phyloP scores from a whole-genome alignment of 2,888 invertebrate genomes.

The Eudasyphora cyanicolor region DNA sequence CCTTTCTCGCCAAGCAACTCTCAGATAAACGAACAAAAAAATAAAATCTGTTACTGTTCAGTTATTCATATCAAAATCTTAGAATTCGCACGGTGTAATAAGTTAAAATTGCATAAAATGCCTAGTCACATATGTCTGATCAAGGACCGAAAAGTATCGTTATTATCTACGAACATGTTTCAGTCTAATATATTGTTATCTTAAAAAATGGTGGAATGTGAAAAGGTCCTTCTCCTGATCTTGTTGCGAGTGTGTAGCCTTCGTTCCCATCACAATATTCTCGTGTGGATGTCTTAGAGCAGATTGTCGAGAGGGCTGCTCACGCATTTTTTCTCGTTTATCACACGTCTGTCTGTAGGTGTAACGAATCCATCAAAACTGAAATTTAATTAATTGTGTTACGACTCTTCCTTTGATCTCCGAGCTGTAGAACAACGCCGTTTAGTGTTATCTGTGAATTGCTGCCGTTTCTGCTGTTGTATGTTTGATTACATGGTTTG shows the following conservation, averaged over 20 bases:
- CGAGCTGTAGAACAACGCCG: not conserved
- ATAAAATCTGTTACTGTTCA: too few species aligned
- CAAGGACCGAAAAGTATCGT: constrained; percentile 13
- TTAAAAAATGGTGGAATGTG: not conserved
- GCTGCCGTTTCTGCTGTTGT: constrained; percentile 33
- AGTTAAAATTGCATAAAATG: too few species aligned
- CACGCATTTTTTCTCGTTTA: constrained; percentile 58
- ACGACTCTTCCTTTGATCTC: constrained; percentile 60
- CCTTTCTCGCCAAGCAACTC: too few species aligned
- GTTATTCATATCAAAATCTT: too few species aligned
- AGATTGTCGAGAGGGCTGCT: not conserved
- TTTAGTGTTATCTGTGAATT: constrained; percentile 35
- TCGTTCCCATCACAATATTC: not conserved
- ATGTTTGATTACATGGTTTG: constrained; percentile 56
- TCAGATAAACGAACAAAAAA: too few species aligned
- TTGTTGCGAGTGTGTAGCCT: constrained; percentile 7
- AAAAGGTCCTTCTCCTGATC: constrained; percentile 12
- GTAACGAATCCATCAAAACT: constrained; percentile 70
- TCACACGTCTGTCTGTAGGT: constrained; percentile 64
- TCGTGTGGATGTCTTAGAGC: not conserved
- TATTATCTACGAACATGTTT: not conserved
- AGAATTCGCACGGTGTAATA: too few species aligned
- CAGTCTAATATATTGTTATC: not conserved
- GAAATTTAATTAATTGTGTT: constrained; percentile 69
- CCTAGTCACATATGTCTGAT: constrained; percentile 60